Conservation (phyloP, 2,797 vertebrate genomes). For the Zonotrichia albicollis region DNA sequence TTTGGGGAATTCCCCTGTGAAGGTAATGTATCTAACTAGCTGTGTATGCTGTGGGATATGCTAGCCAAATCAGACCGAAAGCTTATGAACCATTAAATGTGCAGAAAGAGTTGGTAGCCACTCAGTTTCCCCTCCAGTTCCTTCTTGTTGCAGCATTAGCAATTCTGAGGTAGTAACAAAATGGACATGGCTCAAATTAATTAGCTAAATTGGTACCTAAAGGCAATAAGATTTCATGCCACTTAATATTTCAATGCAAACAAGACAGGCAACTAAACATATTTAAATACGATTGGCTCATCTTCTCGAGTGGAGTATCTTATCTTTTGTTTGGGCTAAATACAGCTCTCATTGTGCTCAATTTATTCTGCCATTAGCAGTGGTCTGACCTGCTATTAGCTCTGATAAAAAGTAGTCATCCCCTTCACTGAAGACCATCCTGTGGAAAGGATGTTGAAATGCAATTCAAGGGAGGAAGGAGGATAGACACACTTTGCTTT, state of each 20-base stretch:
- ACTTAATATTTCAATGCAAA: slow-evolving; percentile 52
- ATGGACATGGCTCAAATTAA: slow-evolving; percentile 35
- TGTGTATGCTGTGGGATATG: not conserved
- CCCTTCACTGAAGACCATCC: not conserved
- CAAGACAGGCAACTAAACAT: not conserved
- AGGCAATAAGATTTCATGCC: slow-evolving; percentile 16
- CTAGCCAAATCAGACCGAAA: not conserved
- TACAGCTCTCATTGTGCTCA: not conserved
- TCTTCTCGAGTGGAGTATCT: not conserved
- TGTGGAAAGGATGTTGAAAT: not conserved
- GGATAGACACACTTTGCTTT: not conserved
- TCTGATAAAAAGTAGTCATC: not conserved
- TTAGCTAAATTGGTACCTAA: slow-evolving; percentile 46
- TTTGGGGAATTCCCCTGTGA: not conserved
- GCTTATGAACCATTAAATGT: slow-evolving; percentile 32
- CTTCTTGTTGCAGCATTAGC: not conserved
- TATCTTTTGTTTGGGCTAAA: not conserved
- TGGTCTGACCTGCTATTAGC: slow-evolving; percentile 4
- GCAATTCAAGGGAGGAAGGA: not conserved
- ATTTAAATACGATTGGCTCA: slow-evolving; percentile 7
- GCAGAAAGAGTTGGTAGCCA: not conserved
- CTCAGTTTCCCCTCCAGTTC: not conserved
- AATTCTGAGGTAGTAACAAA: slow-evolving; percentile 23
- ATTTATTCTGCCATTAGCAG: slow-evolving; percentile 33
- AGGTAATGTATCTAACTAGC: not conserved